A percentile compares a stretch with the other conserved stretches of the same genome.
Conservation (phyloP, 1,140 invertebrate genomes). For the Cydia pomonella region DNA sequence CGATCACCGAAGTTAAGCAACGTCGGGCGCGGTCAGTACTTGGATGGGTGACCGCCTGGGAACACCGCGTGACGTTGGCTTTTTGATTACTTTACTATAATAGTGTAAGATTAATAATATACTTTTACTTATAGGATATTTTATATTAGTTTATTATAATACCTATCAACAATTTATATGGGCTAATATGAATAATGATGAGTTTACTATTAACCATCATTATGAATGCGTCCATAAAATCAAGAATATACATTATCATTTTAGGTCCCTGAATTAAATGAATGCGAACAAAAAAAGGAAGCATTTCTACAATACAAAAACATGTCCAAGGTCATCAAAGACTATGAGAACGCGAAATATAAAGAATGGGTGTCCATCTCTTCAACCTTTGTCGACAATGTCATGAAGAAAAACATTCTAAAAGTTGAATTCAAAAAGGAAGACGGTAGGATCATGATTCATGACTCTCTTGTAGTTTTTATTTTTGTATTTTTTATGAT, state of each 20-base stretch:
- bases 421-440: slow-evolving; percentile 78
- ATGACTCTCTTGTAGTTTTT: neutral
- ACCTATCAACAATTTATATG: no score
- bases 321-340: slow-evolving; percentile 87
- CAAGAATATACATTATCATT: neutral
- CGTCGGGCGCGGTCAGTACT: slow-evolving; percentile 32
- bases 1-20: slow-evolving; percentile 33
- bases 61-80: slow-evolving; percentile 32
- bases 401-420: slow-evolving; percentile 86
- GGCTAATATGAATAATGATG: neutral
- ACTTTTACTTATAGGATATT: no score
- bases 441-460: slow-evolving; percentile 44
- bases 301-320: slow-evolving; percentile 88
- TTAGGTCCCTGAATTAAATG: slow-evolving; percentile 86
- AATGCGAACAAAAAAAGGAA: slow-evolving; percentile 86
- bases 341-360: slow-evolving; percentile 87
- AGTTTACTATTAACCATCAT: no score
- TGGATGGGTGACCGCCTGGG: slow-evolving; percentile 32
- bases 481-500: neutral
- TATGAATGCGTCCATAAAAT: no score
- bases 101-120: no score
- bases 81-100: no score
- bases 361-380: slow-evolving; percentile 83
- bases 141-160: no score
- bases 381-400: slow-evolving; percentile 80